These are phyloP conservation scores for Eulithis testata DNA, from an alignment of 2,888 invertebrate species.

Conservation along the genomic window DNA sequence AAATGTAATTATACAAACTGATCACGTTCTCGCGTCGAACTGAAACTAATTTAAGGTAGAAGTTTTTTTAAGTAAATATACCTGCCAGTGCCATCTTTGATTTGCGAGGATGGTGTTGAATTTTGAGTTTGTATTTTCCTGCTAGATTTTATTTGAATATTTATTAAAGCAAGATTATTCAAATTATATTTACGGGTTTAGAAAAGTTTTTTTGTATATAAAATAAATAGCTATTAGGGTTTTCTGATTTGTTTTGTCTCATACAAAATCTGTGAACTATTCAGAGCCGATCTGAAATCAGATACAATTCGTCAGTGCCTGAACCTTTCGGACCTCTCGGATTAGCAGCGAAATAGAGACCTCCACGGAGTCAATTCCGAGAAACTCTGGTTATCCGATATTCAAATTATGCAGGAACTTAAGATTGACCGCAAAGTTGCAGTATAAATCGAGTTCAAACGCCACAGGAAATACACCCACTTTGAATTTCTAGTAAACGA, in stretches of 20 bases:
- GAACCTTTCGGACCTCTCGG: too few species aligned
- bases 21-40: slow-evolving; percentile 73
- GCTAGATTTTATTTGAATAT: too few species aligned
- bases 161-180: too few species aligned
- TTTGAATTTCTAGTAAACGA: slow-evolving; percentile 38
- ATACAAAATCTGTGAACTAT: too few species aligned
- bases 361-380: slow-evolving; percentile 12
- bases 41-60: slow-evolving; percentile 77
- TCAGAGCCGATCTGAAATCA: too few species aligned
- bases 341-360: slow-evolving; percentile 10
- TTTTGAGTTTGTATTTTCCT: slow-evolving; percentile 2
- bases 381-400: slow-evolving; percentile 27
- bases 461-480: slow-evolving; percentile 31
- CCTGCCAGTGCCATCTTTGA: slow-evolving; percentile 35
- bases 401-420: slow-evolving; percentile 28
- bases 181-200: too few species aligned
- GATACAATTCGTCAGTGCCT: too few species aligned
- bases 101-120: slow-evolving; percentile 27
- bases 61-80: slow-evolving; percentile 55
- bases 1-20: slow-evolving; percentile 76
- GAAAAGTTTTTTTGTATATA: too few species aligned
- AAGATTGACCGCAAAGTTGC: slow-evolving; percentile 33
- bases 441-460: slow-evolving; percentile 35
- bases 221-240: too few species aligned
- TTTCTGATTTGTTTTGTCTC: too few species aligned